Conservation (phyloP, 1,140 invertebrate species). For the Solenopsis fugax region DNA sequence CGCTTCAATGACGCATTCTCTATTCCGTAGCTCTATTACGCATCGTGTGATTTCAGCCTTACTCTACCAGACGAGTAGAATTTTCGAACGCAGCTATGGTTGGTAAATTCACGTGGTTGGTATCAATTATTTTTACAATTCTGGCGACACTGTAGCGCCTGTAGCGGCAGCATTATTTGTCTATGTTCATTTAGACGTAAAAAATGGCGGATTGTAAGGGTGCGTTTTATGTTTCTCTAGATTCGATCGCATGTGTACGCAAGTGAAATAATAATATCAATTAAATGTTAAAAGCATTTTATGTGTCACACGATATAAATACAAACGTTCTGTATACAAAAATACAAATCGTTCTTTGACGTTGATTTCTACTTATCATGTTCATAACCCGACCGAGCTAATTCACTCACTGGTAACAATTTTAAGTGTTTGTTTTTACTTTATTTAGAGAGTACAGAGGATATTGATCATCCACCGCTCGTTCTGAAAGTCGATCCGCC, state of each 20-base stretch:
- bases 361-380: conserved; percentile 31
- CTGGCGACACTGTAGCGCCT: not conserved
- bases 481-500: conserved; percentile 82
- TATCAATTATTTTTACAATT: not conserved
- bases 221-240: conserved; percentile 81
- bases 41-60: no score
- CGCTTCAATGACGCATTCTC: no score
- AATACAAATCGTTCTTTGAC: not conserved
- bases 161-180: conserved; percentile 24
- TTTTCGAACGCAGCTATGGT: no score
- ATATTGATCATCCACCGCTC: conserved; percentile 74
- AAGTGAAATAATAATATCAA: conserved; percentile 47
- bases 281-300: conserved; percentile 7
- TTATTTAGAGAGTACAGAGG: conserved; percentile 78
- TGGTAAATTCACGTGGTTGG: not conserved
- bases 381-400: conserved; percentile 19
- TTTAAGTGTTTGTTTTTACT: conserved; percentile 72
- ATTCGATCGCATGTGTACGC: conserved; percentile 58
- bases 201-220: conserved; percentile 86
- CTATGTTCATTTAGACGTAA: conserved; percentile 77
- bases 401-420: conserved; percentile 51
- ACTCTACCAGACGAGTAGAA: no score
- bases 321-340: not conserved
- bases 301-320: not conserved
- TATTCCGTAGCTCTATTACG: no score